Evolutionary conservation across 2,797 vertebrate species (phyloP).

Genomic region (Dromococcyx pavoninus): DNA sequence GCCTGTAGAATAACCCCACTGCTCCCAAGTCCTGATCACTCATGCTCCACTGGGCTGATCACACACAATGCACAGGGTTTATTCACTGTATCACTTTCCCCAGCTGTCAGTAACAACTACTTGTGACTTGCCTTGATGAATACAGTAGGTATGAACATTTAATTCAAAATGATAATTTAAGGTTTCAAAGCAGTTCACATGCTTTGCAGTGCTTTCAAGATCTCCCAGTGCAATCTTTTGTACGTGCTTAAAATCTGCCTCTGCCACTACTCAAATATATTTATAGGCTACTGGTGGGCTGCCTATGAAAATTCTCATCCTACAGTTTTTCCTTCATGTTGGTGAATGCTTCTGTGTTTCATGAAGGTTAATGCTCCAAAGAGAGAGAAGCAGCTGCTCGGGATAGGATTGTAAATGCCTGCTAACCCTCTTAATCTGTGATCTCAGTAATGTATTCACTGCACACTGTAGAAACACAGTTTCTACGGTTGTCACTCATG

Average conservation of each 20-base stretch:
- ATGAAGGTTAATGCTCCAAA: constrained; percentile 46
- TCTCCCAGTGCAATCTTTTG: constrained; percentile 35
- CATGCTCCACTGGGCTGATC: background rate
- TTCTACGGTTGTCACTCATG: background rate
- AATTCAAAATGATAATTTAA: constrained; percentile 33
- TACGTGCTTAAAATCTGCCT: constrained; percentile 54
- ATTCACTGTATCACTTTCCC: background rate
- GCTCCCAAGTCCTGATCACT: background rate
- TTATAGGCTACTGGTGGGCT: constrained; percentile 63
- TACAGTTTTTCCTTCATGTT: constrained; percentile 52
- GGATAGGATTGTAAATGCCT: constrained; percentile 12
- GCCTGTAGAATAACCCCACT: background rate
- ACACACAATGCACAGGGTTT: background rate
- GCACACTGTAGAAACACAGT: background rate
- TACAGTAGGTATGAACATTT: background rate
- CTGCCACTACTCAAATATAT: constrained; percentile 56
- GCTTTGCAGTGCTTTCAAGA: constrained; percentile 18
- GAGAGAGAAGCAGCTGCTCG: background rate
- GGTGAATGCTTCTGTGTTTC: constrained; percentile 36
- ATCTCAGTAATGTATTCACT: background rate
- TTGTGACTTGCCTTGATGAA: constrained; percentile 21
- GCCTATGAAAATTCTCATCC: constrained; percentile 60
- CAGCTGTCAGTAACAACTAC: background rate
- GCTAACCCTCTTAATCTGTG: background rate
- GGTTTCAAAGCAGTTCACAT: constrained; percentile 27